Base-by-base conservation (phyloP, 2,113 vertebrate genomes). In the Neodontobutis hainanensis region DNA sequence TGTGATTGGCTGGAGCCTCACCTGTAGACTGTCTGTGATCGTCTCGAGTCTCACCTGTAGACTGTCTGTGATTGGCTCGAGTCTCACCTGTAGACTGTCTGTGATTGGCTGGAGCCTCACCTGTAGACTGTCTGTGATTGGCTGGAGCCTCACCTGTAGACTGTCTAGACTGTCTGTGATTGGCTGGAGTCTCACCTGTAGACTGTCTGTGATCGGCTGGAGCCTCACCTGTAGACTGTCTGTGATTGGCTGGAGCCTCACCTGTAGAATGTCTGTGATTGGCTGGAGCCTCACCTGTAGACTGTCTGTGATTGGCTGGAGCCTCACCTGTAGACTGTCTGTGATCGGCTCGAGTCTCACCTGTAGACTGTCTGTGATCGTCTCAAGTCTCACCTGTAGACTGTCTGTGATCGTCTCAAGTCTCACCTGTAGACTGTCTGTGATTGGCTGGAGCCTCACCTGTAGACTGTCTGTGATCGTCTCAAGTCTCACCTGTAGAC, bases 211-310 rank as follows among this genome's bases (percentile, higher is more conserved):
- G 44, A 46, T 46, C 7, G 44, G 44, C 9, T 46, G 44, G 2
- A 8, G 2, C 42, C 42, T 43, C 4, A 46, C 10, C 6, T 46
- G 9, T 34, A 2, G 61, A 59, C 64, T 81, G 59, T 50, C 48
- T 55, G 4, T 4, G 1, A 4, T 42, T 38, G 58, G 35, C 1
- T 11, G 36, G 3, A 5, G 0, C 4, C 12, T 0, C 58, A 95
- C 96, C 92, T 96, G 94, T 51, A n/a, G n/a, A n/a, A n/a, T n/a
- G n/a, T n/a, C n/a, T n/a, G n/a, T n/a, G n/a, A n/a, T n/a, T n/a
- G n/a, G n/a, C n/a, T n/a, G n/a, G n/a, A n/a, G n/a, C n/a, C n/a
- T n/a, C n/a, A n/a, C n/a, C n/a, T n/a, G n/a, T n/a, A n/a, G n/a
- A n/a, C n/a, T n/a, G n/a, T n/a, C n/a, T n/a, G n/a, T n/a, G n/a